A percentile compares a stretch with the other conserved stretches of the same genome.
Evolutionary conservation across 1,140 invertebrate species (phyloP).

Genomic region (Drosophila bocqueti): DNA sequence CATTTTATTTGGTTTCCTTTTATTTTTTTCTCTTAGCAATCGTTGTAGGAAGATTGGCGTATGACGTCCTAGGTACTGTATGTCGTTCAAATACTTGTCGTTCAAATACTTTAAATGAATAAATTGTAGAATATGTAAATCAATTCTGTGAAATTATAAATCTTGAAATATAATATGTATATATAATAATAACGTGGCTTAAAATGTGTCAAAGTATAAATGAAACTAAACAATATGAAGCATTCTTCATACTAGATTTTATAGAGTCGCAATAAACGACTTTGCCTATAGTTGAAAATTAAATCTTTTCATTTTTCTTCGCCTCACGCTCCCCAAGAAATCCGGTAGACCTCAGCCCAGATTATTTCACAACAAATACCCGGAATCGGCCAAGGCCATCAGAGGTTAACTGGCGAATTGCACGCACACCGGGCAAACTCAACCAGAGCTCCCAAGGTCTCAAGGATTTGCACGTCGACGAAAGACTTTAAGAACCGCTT

Average conservation of each 20-base stretch:
- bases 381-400: slow-evolving; percentile 67
- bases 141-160: not conserved
- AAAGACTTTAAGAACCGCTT: not conserved
- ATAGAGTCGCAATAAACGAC: not conserved
- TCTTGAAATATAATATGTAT: too few relatives aligned
- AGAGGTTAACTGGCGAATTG: slow-evolving; percentile 62
- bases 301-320: slow-evolving; percentile 17
- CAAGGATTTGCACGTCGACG: slow-evolving; percentile 17
- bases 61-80: not conserved
- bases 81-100: not conserved
- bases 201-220: not conserved
- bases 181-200: too few relatives aligned
- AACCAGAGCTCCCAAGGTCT: slow-evolving; percentile 3
- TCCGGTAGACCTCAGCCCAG: slow-evolving; percentile 1
- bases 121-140: not conserved
- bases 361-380: slow-evolving; percentile 64
- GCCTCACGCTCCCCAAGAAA: slow-evolving; percentile 8
- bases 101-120: not conserved
- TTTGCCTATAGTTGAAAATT: slow-evolving; percentile 6
- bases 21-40: not conserved
- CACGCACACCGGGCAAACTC: slow-evolving; percentile 54
- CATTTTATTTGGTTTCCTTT: not conserved
- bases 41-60: not conserved
- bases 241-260: not conserved
- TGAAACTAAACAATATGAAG: not conserved